Percentiles rank a stretch among this genome's conserved stretches.
Conservation (phyloP, 2,888 invertebrate genomes). For the Rhaphigaster nebulosa region DNA sequence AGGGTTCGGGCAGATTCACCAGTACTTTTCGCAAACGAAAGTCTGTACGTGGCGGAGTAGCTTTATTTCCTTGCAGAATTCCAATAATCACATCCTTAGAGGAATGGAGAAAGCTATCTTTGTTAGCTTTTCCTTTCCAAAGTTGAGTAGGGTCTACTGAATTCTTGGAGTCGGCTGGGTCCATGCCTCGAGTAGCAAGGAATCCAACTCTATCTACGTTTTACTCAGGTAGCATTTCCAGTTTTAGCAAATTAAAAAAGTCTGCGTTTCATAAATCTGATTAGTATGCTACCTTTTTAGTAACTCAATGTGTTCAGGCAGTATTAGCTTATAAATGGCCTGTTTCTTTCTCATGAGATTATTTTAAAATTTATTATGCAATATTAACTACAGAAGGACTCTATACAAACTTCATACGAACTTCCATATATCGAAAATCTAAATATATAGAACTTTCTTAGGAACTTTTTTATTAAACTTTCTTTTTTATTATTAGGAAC, state of each 20-base stretch:
- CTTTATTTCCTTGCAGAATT: conserved; percentile 26
- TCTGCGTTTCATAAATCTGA: background rate
- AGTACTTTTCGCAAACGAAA: conserved; percentile 4
- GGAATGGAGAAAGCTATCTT: conserved; percentile 14
- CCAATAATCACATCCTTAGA: conserved; percentile 38
- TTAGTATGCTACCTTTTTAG: background rate
- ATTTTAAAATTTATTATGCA: too few species aligned
- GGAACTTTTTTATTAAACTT: too few species aligned
- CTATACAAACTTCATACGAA: too few species aligned
- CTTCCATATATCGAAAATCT: too few species aligned
- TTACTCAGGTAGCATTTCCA: background rate
- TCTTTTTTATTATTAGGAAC: too few species aligned
- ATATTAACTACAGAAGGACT: too few species aligned
- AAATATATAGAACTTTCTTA: too few species aligned
- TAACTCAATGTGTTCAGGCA: too few species aligned
- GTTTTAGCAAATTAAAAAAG: background rate
- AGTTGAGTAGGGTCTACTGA: background rate
- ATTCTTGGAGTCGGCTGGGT: background rate
- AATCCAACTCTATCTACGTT: background rate
- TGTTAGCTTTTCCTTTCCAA: conserved; percentile 27
- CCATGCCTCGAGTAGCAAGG: background rate
- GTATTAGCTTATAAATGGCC: too few species aligned
- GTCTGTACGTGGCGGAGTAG: background rate
- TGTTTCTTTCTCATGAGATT: too few species aligned
- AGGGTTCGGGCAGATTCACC: background rate